Conservation (phyloP, 2,888 invertebrate species). For the Pseudanteris insignis region DNA sequence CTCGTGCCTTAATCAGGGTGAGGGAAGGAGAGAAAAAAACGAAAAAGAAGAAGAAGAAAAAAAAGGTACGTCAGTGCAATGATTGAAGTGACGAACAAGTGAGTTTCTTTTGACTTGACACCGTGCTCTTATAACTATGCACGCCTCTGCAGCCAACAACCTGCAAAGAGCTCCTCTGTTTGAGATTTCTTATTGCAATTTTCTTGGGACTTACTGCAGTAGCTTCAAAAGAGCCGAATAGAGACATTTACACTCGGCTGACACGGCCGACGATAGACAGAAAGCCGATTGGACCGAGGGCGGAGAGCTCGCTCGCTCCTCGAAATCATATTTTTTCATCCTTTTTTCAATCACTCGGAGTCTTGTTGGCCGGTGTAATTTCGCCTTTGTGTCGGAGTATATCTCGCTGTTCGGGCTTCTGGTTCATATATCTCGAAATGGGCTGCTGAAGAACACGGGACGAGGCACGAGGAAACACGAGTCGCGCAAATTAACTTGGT, state of each 20-base stretch:
- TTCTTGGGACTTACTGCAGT: constrained; percentile 25
- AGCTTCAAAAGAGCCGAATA: constrained; percentile 34
- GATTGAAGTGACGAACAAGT: no score
- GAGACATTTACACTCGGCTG: constrained; percentile 32
- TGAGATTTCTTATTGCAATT: constrained; percentile 37
- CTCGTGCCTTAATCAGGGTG: no score
- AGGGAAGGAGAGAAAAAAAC: no score
- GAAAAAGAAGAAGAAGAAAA: no score
- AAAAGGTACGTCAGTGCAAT: no score
- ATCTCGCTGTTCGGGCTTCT: constrained; percentile 48
- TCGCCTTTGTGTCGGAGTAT: constrained; percentile 54
- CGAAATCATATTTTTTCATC: constrained; percentile 49
- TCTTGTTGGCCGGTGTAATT: constrained; percentile 54
- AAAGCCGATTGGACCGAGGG: constrained; percentile 39
- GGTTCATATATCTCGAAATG: constrained; percentile 58
- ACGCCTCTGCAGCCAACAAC: constrained; percentile 16
- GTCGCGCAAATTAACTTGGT: constrained; percentile 58
- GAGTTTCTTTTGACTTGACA: constrained; percentile 31
- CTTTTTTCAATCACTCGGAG: constrained; percentile 58
- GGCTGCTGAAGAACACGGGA: constrained; percentile 44
- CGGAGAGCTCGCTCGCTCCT: constrained; percentile 16
- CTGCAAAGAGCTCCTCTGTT: constrained; percentile 26
- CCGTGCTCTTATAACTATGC: constrained; percentile 22
- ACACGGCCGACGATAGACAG: constrained; percentile 21
- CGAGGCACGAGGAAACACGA: constrained; percentile 40